These are phyloP conservation scores for Hyles lineata DNA, from an alignment of 2,888 invertebrate genomes.

Conservation along the genomic window DNA sequence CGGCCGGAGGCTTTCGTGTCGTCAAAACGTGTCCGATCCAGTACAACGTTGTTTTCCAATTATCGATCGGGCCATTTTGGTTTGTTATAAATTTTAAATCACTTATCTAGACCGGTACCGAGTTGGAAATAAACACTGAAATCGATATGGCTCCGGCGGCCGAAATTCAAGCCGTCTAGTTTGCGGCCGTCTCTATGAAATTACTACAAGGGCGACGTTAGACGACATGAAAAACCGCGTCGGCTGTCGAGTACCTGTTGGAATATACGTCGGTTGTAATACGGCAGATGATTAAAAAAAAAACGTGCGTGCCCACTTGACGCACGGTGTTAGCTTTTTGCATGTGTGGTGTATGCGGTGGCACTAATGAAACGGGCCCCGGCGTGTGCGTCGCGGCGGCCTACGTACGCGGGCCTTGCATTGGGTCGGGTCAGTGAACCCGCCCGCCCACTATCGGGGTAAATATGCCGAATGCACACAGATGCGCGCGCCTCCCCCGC, in stretches of 20 bases:
- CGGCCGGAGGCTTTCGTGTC: slow-evolving; percentile 11
- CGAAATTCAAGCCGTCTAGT: slow-evolving; percentile 45
- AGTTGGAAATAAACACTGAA: slow-evolving; percentile 70
- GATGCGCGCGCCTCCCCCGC: slow-evolving; percentile 80
- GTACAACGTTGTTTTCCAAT: slow-evolving; percentile 41
- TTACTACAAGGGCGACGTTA: slow-evolving; percentile 31
- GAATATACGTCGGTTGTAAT: slow-evolving; percentile 27
- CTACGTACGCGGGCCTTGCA: slow-evolving; percentile 82
- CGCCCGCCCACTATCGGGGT: slow-evolving; percentile 83
- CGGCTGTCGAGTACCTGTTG: slow-evolving; percentile 45
- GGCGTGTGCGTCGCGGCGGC: slow-evolving; percentile 75
- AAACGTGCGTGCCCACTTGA: slow-evolving; percentile 78
- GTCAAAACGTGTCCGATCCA: slow-evolving; percentile 30
- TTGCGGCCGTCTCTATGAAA: slow-evolving; percentile 41
- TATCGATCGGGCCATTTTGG: slow-evolving; percentile 56
- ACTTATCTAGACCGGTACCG: slow-evolving; percentile 60
- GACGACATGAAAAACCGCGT: slow-evolving; percentile 44
- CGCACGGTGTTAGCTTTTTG: slow-evolving; percentile 77
- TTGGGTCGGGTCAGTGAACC: slow-evolving; percentile 83
- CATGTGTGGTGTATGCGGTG: slow-evolving; percentile 71
- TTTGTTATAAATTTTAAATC: slow-evolving; percentile 72
- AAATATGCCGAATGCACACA: slow-evolving; percentile 85
- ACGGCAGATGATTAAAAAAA: slow-evolving; percentile 65
- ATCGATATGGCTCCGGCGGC: slow-evolving; percentile 66
- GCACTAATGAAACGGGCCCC: slow-evolving; percentile 77